Evolutionary conservation across 2,888 invertebrate species (phyloP).

Genomic region (Rhagonycha fulva): DNA sequence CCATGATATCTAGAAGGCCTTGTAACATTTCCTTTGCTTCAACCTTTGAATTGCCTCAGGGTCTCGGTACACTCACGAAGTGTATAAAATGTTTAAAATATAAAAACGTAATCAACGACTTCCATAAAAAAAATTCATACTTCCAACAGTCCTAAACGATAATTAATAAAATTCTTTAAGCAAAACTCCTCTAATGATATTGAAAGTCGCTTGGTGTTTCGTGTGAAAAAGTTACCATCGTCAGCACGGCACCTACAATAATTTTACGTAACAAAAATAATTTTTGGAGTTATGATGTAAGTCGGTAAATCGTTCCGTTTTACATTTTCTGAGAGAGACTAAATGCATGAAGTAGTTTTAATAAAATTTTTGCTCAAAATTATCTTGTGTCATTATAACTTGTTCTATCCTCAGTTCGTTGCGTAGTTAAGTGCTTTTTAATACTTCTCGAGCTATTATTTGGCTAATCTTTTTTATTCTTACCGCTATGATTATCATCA

Average conservation of each 20-base stretch:
- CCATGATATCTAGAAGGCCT: constrained; percentile 57
- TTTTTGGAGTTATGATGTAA: background rate
- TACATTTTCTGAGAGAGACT: background rate
- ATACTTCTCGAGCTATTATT: background rate
- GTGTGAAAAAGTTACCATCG: background rate
- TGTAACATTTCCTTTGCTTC: constrained; percentile 56
- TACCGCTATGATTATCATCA: constrained; percentile 3
- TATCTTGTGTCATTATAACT: background rate
- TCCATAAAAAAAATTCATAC: background rate
- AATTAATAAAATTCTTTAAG: background rate
- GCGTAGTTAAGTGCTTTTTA: constrained; percentile 3
- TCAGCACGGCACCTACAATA: background rate
- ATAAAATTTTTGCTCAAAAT: background rate
- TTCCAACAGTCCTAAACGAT: background rate
- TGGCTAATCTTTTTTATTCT: constrained; percentile 2
- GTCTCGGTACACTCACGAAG: constrained; percentile 21
- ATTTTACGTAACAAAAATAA: background rate
- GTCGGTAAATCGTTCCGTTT: background rate
- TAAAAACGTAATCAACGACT: constrained; percentile 1
- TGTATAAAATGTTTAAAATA: constrained; percentile 1
- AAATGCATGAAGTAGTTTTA: background rate
- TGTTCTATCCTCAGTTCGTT: background rate
- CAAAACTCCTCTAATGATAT: background rate
- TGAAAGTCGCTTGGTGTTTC: background rate
- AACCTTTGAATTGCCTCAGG: constrained; percentile 52